Evolutionary conservation across 2,113 vertebrate genomes (phyloP).

Genomic region (Xiphophorus maculatus): DNA sequence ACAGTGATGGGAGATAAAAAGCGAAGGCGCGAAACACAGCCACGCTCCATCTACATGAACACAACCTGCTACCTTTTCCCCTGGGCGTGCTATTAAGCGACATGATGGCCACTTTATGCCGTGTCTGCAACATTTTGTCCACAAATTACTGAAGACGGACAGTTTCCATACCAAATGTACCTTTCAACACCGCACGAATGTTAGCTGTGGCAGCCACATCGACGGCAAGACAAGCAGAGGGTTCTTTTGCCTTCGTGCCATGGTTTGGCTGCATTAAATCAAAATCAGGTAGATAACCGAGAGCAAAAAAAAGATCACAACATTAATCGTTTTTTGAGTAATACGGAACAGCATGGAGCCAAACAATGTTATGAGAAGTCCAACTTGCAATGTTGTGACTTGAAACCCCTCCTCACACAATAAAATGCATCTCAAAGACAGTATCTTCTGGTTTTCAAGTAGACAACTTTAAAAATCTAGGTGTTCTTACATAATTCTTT

Average conservation of each 20-base stretch:
- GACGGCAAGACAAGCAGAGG: neutral
- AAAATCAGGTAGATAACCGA: neutral
- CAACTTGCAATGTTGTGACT: neutral
- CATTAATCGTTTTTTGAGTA: neutral
- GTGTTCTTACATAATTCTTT: neutral
- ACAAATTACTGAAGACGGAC: slow-evolving; percentile 29
- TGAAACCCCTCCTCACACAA: neutral
- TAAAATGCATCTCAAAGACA: neutral
- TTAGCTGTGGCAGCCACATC: too few relatives aligned
- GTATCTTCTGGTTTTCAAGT: neutral
- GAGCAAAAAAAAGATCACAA: too few relatives aligned
- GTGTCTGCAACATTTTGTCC: slow-evolving; percentile 30
- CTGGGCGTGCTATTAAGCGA: slow-evolving; percentile 56
- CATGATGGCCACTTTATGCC: slow-evolving; percentile 57
- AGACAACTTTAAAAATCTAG: neutral
- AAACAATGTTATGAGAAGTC: neutral
- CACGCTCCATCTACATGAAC: slow-evolving; percentile 50
- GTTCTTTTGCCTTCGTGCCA: neutral
- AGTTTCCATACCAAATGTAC: neutral
- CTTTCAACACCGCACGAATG: neutral
- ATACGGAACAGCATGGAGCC: neutral
- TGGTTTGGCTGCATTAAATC: neutral
- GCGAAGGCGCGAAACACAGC: slow-evolving; percentile 24
- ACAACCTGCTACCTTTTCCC: slow-evolving; percentile 53
- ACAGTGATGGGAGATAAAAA: slow-evolving; percentile 34